Evolutionary conservation across 2,113 vertebrate genomes (phyloP), one percentile per base, ranked within the genome.

Genomic region (Litocranius walleri): DNA sequence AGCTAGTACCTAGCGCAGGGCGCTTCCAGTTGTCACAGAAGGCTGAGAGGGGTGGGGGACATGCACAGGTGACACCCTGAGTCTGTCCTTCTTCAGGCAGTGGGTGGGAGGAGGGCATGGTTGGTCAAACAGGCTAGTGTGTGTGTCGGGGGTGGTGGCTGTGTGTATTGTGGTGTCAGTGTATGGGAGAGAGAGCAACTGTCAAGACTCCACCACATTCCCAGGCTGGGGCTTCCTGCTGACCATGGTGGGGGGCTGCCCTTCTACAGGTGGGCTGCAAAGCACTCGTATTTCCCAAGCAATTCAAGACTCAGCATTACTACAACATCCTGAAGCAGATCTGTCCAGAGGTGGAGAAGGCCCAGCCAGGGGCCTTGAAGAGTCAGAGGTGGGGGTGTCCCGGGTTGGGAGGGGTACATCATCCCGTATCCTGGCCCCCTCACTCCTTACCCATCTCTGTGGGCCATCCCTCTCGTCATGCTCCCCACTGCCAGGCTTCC

Each of bases 301-400:
- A 99, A 77, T 99, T 99, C 97, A 99, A 99, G 98, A 99, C 98
- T 10, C 99, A 99, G 98, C 99, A 97, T 4, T 99, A 99, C 98
- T 99, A 99, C 81, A 98, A 99, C 84, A 99, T 99, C 98, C 98
- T 99, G 96, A 99, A 98, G 88, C 98, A 99, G 81, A 97, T 99
- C 19, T 99, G 99, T 98, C 99, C 99, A 0, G 99, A 99, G 96
- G 56, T 99, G 40, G 99, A 99, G 40, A 98, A 97, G 0, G 99
- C 98, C 91, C 97, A 95, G 48, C 99, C 99, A 0, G 99, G 99
- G 80, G 98, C 97, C 97, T 96, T 99, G 97, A 99, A 98, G 98
- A 99, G 99, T 93, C 96, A 99, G 97, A 99, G 99, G 99, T 99
- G 97, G 96, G 98, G 64, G 6, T 77, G 15, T 77, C 57, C n/a